Base-by-base conservation (phyloP, 2,888 invertebrate genomes). In the Ceraclea dissimilis region DNA sequence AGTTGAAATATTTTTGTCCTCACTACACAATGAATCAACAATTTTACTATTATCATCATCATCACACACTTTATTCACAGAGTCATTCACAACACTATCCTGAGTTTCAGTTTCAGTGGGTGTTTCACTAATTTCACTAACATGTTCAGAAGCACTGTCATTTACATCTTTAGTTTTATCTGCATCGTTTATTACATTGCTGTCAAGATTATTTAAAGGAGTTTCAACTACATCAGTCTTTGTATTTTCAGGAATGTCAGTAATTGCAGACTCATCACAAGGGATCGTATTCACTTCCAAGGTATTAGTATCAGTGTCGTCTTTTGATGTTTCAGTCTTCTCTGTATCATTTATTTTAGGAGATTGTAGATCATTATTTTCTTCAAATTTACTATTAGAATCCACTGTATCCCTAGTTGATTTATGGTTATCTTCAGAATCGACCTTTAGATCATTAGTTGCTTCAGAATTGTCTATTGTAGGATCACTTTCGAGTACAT, bases 261-360 rank as follows among this genome's bases (percentile, higher is more conserved):
- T 58, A 50, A 26, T 71, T 71, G 4, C 75, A 47, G 47, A 17
- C 17, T 5, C 19, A 31, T 50, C 50, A 18, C 26, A 2, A 13
- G 11, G 6, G 19, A 33, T 26, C 26, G 26, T n/a, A 26, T 4
- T 26, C 34, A 34, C 16, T 48, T 39, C 75, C 22, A 43, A 16
- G 4, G 26, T 33, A 18, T 31, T 43, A 22, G 46, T 47, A 22
- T 77, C 75, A 34, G 74, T 72, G 63, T 76, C 75, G 33, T 75
- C 73, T 65, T 17, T 70, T 74, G 60, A 75, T 52, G 44, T 10
- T 26, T 6, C 10, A 10, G 26, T 26, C 5, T 26, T 26, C 10
- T 26, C 26, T 26, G 4, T 26, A 26, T 26, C 10, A 26, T 26
- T 26, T 26, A 26, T 26, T 6, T 26, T 10, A 26, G 26, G 26